Conservation (phyloP, 2,113 vertebrate genomes). For the Phodopus roborovskii region DNA sequence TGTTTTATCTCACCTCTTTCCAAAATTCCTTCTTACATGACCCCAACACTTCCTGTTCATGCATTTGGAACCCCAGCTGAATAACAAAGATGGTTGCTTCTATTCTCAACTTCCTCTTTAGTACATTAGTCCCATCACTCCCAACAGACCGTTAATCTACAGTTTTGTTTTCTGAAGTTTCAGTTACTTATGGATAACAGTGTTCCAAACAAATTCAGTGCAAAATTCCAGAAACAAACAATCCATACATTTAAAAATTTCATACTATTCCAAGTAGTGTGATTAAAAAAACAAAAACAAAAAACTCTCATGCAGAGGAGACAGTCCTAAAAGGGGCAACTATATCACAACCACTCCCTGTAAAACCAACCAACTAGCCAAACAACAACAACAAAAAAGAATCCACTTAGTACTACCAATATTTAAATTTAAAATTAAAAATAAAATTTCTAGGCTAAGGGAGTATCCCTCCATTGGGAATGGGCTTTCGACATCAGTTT, state of each 20-base stretch:
- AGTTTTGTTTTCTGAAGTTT: slow-evolving; percentile 9
- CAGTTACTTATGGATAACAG: neutral
- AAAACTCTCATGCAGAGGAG: neutral
- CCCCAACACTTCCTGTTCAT: neutral
- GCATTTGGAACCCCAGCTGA: neutral
- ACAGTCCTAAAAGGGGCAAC: neutral
- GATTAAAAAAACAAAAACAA: neutral
- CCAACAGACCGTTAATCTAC: neutral
- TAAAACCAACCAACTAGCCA: neutral
- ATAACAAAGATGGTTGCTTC: neutral
- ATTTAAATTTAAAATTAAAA: neutral
- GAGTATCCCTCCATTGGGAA: too few species aligned
- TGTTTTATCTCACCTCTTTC: neutral
- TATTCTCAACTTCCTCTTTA: neutral
- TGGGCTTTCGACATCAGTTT: too few species aligned
- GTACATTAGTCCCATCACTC: neutral
- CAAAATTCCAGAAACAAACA: neutral
- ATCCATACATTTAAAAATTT: neutral
- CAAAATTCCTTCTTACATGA: neutral
- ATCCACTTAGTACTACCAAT: neutral
- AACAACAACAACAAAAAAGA: neutral
- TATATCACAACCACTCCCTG: neutral
- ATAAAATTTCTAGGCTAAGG: neutral
- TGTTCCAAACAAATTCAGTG: neutral
- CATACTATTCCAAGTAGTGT: neutral